Base-by-base conservation (phyloP, 2,888 invertebrate species). In the Dolichomitus sp. region DNA sequence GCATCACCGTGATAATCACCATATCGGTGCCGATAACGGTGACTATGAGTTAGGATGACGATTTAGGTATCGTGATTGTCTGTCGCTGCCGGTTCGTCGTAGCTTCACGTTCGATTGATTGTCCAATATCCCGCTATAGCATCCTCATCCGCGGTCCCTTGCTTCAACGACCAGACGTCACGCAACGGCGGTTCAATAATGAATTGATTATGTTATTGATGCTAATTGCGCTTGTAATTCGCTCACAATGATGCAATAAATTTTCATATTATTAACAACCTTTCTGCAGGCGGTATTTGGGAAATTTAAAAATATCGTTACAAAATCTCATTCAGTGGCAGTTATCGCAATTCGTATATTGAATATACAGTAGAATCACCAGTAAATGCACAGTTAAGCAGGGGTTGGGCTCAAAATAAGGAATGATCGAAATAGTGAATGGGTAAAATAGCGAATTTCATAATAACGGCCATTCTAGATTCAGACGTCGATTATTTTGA, bases 181-280 rank as follows among this genome's bases (percentile, higher is more conserved):
- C 91, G 92, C 91, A 88, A 90, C 91, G 90, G 78, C 87, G 91
- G 90, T 92, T 92, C 91, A 91, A 93, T 92, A 87, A 87, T 88
- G 90, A 88, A 93, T 93, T 92, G 91, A 93, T 92, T 92, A 54
- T 40, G 27, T 50, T 91, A 91, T 91, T 90, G 87, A 91, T 90
- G 90, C 90, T 92, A 92, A 93, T 92, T 91, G 91, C 87, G 86
- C 90, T 88, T 89, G 88, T 90, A 92, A 92, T 91, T 91, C 89
- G 89, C 83, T 85, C 80, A 84, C 85, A 81, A 69, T 86, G 70
- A 19, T 19, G 23, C 52, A 12, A 50, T 48, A 7, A 27, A 66
- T 45, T 48, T 66, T 65, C 65, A n/a, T 30, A 50, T 33, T 23
- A 2, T 17, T 27, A 45, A 12, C 17, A 12, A 23, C 9, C 42